Evolutionary conservation across 2,888 invertebrate genomes (phyloP), one percentile per base, ranked within the genome.

Genomic region (Diarsia dahlii): DNA sequence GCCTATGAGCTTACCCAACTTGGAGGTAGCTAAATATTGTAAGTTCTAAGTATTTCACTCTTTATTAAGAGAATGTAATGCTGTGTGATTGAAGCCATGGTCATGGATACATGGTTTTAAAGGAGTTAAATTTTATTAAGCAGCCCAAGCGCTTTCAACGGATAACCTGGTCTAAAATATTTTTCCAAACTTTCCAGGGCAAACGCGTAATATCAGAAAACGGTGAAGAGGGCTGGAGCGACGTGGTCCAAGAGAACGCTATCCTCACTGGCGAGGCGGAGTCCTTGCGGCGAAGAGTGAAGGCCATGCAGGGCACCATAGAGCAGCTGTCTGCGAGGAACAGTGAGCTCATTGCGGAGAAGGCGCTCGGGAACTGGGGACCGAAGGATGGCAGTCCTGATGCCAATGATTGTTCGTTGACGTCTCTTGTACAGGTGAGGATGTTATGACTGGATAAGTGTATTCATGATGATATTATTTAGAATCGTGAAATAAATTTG

Each of bases 201-300:
- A 99, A 99, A 97, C 97, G 99, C 80, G 97, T 98, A 20, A 97
- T 99, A 60, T 98, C 98, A 78, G 98, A 98, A 87, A 99, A 99
- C 93, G 99, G 99, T 6, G 97, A 97, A 82, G 98, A 99, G 90
- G 97, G 98, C 54, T 97, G 99, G 88, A 99, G 99, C 89, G 99
- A 99, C 92, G 99, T 99, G 95, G 99, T 98, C 92, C 98, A 99
- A 92, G 99, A 99, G 96, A 99, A 99, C 95, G 98, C 98, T 45
- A 98, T 99, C 97, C 97, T 99, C 2, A 98, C 98, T 87, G 98
- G 98, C 70, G 99, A 99, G 93, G 98, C 98, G 81, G 98, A 98
- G 90, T 98, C 99, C 83, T 96, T 99, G 54, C 97, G 99, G 64
- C 98, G 98, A 18, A 96, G 99, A 71, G 97, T 99, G 1, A 99